Conservation (phyloP, 2,797 vertebrate genomes). For the Pteropus rufus region DNA sequence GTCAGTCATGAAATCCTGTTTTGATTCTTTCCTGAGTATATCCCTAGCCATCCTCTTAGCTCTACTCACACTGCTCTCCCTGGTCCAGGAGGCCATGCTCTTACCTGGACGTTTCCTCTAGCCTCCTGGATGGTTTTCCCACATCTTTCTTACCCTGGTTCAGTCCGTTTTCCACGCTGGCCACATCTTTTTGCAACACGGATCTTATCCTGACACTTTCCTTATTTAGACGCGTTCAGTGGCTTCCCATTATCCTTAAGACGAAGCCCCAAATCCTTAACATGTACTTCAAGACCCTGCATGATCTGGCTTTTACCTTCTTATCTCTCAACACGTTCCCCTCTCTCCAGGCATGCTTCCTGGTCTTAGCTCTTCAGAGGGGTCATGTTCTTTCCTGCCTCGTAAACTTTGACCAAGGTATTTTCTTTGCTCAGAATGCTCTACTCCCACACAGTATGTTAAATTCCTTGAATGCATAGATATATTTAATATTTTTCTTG, state of each 20-base stretch:
- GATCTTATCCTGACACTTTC: not conserved
- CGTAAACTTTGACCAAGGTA: not conserved
- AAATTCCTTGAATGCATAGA: not conserved
- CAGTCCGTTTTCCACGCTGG: not conserved
- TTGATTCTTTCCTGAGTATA: not conserved
- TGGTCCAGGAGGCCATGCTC: not conserved
- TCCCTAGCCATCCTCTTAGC: not conserved
- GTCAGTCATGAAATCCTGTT: not conserved
- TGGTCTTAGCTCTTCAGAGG: not conserved
- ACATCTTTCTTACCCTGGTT: not conserved
- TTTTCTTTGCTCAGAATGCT: not conserved
- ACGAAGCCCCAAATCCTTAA: not conserved
- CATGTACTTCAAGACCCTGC: not conserved
- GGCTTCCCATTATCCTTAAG: not conserved
- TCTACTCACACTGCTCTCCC: not conserved
- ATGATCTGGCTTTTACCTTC: not conserved
- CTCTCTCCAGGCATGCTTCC: not conserved
- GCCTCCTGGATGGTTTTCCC: not conserved
- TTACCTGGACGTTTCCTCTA: not conserved
- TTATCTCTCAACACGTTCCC: not conserved
- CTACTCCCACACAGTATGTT: not conserved
- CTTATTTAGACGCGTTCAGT: slow-evolving; percentile 21
- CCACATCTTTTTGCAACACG: not conserved
- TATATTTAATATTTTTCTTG: slow-evolving; percentile 1
- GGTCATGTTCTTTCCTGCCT: not conserved